Conservation (phyloP, 1,140 invertebrate genomes). For the Globodera ellingtonae region DNA sequence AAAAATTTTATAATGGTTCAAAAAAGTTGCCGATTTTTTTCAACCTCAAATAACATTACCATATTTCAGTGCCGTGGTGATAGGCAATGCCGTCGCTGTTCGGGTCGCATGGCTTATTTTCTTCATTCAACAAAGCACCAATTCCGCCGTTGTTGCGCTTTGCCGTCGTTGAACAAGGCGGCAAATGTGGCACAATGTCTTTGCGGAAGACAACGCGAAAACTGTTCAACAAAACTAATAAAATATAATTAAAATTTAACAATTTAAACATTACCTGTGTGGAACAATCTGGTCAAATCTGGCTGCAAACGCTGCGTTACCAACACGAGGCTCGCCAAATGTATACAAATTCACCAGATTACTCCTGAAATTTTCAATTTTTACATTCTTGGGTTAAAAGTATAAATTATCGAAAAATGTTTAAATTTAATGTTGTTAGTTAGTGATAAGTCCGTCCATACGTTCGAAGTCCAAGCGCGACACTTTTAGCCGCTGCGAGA, state of each 20-base stretch:
- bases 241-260: not conserved
- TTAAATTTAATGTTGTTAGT: not conserved
- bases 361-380: not conserved
- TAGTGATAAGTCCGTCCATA: not conserved
- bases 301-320: slow-evolving; percentile 38
- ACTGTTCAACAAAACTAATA: slow-evolving; percentile 22
- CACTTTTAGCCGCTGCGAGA: slow-evolving; percentile 39
- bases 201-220: slow-evolving; percentile 48
- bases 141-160: not conserved
- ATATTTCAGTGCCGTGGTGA: slow-evolving; percentile 41
- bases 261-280: slow-evolving; percentile 36
- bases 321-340: slow-evolving; percentile 52
- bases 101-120: slow-evolving; percentile 43
- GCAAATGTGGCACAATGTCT: slow-evolving; percentile 51
- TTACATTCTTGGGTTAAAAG: too few species aligned
- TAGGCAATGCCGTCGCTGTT: slow-evolving; percentile 38
- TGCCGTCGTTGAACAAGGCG: slow-evolving; percentile 38
- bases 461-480: slow-evolving; percentile 30
- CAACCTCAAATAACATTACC: slow-evolving; percentile 8
- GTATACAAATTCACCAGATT: slow-evolving; percentile 45
- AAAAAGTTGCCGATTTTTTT: too few species aligned
- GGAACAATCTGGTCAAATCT: slow-evolving; percentile 48
- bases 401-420: too few species aligned
- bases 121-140: slow-evolving; percentile 13
- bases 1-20: too few species aligned